Evolutionary conservation across 2,797 vertebrate genomes (phyloP).

Genomic region (Lerista edwardsae): DNA sequence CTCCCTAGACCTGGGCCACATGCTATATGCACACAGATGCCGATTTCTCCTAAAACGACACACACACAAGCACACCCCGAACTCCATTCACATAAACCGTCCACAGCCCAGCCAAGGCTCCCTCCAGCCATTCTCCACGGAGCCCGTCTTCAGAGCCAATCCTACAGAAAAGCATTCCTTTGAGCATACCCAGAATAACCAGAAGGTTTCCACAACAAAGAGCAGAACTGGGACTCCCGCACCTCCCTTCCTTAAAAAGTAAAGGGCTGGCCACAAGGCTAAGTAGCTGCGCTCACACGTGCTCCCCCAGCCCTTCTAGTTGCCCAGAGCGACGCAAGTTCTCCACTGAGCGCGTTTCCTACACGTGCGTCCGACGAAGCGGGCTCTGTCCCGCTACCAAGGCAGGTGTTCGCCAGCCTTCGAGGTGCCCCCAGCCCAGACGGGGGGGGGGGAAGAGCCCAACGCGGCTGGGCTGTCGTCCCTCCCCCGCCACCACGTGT

Average conservation of each 20-base stretch:
- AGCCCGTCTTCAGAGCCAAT: neutral
- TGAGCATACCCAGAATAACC: neutral
- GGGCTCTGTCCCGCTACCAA: no score
- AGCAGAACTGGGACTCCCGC: no score
- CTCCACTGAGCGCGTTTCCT: neutral
- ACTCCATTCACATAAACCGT: neutral
- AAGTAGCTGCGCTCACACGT: no score
- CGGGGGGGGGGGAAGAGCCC: neutral
- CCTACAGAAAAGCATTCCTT: neutral
- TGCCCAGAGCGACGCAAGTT: no score
- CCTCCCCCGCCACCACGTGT: neutral
- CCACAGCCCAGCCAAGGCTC: neutral
- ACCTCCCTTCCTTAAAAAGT: no score
- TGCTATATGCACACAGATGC: neutral
- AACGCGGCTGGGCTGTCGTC: no score
- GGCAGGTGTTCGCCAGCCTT: no score
- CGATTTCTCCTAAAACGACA: neutral
- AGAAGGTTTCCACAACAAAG: neutral
- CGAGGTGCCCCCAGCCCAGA: neutral
- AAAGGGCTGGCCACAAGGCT: no score
- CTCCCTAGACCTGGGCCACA: no score
- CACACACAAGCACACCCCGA: neutral
- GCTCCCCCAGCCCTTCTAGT: no score
- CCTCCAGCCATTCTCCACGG: neutral
- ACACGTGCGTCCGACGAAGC: neutral